Evolutionary conservation across 2,888 invertebrate genomes (phyloP), one percentile per base, ranked within the genome.

Genomic region (Pherbina coryleti): DNA sequence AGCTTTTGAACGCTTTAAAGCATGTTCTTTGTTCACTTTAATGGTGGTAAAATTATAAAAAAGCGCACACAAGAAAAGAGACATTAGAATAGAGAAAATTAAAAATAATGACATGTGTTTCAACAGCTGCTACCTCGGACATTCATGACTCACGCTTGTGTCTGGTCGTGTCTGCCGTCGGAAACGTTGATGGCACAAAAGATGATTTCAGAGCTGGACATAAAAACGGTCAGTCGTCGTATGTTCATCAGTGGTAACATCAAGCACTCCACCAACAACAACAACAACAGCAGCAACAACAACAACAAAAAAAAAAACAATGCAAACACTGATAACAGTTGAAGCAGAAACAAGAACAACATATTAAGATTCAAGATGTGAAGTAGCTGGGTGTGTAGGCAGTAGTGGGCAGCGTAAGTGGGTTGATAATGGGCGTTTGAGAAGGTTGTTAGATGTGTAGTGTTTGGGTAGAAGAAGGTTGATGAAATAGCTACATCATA

Each of bases 91-190:
- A 44, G 44, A 14, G 44, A 44, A 44, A 44, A 44, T 44, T 44
- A 44, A 67, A 19, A 44, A 25, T 49, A 44, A 67, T 49, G 49
- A 67, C 67, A 67, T n/a, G 64, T 28, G 14, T 64, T 64, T 2
- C 67, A 67, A 25, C 67, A 67, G 67, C 67, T 67, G 67, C 44
- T 37, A 11, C 67, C 67, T 37, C 44, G 44, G 44, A 49, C 67
- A 44, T 67, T 37, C 34, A 67, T 67, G 67, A 67, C 67, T 44
- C 67, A 67, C 19, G 69, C 22, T 69, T 19, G n/a, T 49, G 71
- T 55, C 71, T 17, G 22, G 69, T 51, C 55, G 17, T 71, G 71
- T 34, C 53, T 17, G 70, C 44, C 8, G 17, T 44, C 44, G 44
- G 44, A 44, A 44, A 44, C 34, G 3, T 64, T n/a, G 67, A 49